These are phyloP conservation scores for Allobates femoralis DNA, from an alignment of 2,797 vertebrate genomes.

Conservation along the genomic window DNA sequence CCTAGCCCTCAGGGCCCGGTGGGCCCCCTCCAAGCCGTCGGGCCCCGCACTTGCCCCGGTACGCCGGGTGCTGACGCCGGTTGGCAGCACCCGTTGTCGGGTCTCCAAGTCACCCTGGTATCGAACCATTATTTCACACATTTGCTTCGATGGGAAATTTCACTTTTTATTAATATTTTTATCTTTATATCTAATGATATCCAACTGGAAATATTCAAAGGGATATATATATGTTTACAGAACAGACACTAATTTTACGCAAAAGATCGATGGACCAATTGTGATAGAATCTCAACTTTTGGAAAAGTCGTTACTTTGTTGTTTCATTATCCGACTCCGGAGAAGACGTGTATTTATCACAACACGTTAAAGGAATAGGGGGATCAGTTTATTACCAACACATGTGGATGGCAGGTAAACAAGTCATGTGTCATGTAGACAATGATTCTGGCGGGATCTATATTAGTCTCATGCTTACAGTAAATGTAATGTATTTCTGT, in stretches of 20 bases:
- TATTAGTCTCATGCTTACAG: slow-evolving; percentile 5
- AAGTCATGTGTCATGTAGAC: slow-evolving; percentile 7
- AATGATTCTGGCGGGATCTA: background rate
- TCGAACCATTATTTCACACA: too few relatives aligned
- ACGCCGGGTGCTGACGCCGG: too few relatives aligned
- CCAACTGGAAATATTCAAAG: background rate
- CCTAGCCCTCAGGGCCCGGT: too few relatives aligned
- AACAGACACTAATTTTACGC: background rate
- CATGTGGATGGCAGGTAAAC: background rate
- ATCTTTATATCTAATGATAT: background rate
- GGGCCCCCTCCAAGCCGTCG: too few relatives aligned
- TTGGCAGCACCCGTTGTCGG: too few relatives aligned
- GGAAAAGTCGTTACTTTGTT: background rate
- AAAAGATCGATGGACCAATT: too few relatives aligned
- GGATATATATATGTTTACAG: background rate
- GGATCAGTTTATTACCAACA: background rate
- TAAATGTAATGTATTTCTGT: background rate
- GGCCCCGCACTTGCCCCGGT: too few relatives aligned
- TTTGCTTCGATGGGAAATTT: background rate
- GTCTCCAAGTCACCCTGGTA: too few relatives aligned
- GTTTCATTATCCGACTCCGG: background rate
- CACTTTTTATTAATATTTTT: background rate
- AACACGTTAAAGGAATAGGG: background rate
- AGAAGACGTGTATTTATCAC: background rate
- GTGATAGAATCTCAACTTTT: background rate